Base-by-base conservation (phyloP, 2,113 vertebrate genomes). In the Oreochromis aureus region DNA sequence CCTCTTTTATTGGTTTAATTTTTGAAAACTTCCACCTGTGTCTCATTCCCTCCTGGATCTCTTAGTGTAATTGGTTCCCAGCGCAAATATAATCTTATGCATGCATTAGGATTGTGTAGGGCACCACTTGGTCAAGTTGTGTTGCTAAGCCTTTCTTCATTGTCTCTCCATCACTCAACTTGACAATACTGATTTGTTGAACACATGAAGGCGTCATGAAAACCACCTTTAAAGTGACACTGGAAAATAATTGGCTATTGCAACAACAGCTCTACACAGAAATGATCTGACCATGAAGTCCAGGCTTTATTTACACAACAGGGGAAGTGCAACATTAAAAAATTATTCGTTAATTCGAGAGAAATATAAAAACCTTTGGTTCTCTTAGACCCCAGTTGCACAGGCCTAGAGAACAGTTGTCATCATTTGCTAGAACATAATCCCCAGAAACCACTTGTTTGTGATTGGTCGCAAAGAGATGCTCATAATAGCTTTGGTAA, bases 291-390 rank as follows among this genome's bases (percentile, higher is more conserved):
- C 36, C 63, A 69, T 41, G 36, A 69, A 69, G 11, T 69, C 36
- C 63, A 69, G 36, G n/a, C 12, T 69, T 69, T 41, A 22, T 41
- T 41, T 24, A 41, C 3, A 0, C 19, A 9, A 69, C 63, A 9
- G 36, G 5, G 36, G 19, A 1, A 41, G 15, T 41, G 7, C 34
- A 69, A 69, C 36, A 69, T 22, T 13, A 4, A 41, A 15, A 66
- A 66, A 22, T 2, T 5, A 22, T 39, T 69, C 0, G 1, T 39
- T 41, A 39, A 69, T 69, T 41, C 4, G 0, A 69, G 36, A 41
- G 12, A 69, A 69, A 69, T 41, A 41, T 69, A 41, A 69, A 41
- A 69, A 41, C n/a, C 36, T 9, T 22, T 22, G n/a, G 36, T 41
- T 69, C n/a, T 41, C 36, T 69, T 24, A 69, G 36, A 61, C 5